These are phyloP conservation scores for Phocides pigmalion DNA, from an alignment of 1,140 invertebrate genomes.

Conservation along the genomic window DNA sequence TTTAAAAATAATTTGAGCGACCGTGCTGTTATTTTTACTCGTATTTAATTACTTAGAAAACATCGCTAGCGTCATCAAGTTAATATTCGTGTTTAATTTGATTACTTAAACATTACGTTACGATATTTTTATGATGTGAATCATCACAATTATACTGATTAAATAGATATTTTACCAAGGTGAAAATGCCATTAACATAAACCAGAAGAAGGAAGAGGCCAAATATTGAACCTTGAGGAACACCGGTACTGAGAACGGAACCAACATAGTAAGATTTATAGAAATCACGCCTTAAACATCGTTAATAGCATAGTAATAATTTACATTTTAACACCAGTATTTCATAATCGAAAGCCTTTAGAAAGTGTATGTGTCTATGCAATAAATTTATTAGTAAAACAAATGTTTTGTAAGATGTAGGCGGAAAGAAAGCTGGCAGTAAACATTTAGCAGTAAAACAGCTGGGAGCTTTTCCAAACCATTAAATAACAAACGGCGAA, in stretches of 20 bases:
- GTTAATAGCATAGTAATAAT: neutral
- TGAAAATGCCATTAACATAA: slow-evolving; percentile 7
- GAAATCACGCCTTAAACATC: neutral
- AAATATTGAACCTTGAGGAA: slow-evolving; percentile 15
- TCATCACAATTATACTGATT: slow-evolving; percentile 4
- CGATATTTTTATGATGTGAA: neutral
- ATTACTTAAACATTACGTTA: neutral
- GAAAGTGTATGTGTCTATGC: neutral
- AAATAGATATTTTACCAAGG: slow-evolving; percentile 12
- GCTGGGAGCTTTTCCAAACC: slow-evolving; percentile 9
- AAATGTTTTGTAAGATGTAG: slow-evolving; percentile 14
- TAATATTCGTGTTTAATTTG: slow-evolving; percentile 1
- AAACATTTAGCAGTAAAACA: slow-evolving; percentile 15
- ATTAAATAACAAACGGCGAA: slow-evolving; percentile 27
- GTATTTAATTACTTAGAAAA: neutral
- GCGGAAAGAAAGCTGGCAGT: slow-evolving; percentile 23
- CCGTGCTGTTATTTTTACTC: neutral
- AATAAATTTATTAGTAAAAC: slow-evolving; percentile 12
- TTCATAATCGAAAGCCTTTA: slow-evolving; percentile 24
- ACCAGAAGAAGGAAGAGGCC: slow-evolving; percentile 16
- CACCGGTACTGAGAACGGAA: neutral
- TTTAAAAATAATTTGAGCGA: slow-evolving; percentile 5
- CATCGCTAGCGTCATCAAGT: neutral
- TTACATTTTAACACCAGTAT: neutral
- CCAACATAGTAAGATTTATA: slow-evolving; percentile 10